Percentiles rank a stretch among this genome's conserved stretches.
Conservation (phyloP, 1,140 invertebrate genomes). For the Drosophila nasuta region DNA sequence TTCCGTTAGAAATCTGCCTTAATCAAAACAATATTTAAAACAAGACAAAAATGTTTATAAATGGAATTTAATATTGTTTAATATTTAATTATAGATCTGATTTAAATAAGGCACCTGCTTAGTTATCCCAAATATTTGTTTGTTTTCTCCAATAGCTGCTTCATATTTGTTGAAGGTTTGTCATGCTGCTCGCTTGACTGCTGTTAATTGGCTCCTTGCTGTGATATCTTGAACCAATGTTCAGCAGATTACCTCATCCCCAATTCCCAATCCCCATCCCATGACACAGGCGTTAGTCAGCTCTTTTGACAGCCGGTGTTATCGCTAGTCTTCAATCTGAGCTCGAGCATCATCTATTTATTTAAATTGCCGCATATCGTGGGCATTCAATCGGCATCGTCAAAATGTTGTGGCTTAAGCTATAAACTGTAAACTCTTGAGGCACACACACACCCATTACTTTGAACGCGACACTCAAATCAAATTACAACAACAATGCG, state of each 20-base stretch:
- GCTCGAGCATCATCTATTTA: slow-evolving; percentile 33
- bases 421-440: slow-evolving; percentile 24
- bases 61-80: too few relatives aligned
- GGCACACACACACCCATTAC: slow-evolving; percentile 43
- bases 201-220: slow-evolving; percentile 38
- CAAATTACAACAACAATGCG: slow-evolving; percentile 58
- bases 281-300: slow-evolving; percentile 25
- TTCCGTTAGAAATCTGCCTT: too few relatives aligned
- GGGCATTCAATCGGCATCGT: slow-evolving; percentile 37
- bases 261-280: too few relatives aligned
- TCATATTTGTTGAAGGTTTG: background rate
- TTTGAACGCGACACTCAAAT: slow-evolving; percentile 43
- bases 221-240: slow-evolving; percentile 15
- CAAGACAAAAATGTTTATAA: too few relatives aligned
- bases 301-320: slow-evolving; percentile 26
- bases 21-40: too few relatives aligned
- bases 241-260: background rate
- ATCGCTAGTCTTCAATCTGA: slow-evolving; percentile 33
- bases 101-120: slow-evolving; percentile 3
- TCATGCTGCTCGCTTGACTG: slow-evolving; percentile 1
- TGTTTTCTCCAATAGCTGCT: background rate
- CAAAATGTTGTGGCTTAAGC: slow-evolving; percentile 46
- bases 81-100: background rate
- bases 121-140: background rate
- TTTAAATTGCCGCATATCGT: slow-evolving; percentile 47